A percentile compares a stretch with the other conserved stretches of the same genome.
Evolutionary conservation across 2,888 invertebrate genomes (phyloP).

Genomic region (Nomada hirtipes): DNA sequence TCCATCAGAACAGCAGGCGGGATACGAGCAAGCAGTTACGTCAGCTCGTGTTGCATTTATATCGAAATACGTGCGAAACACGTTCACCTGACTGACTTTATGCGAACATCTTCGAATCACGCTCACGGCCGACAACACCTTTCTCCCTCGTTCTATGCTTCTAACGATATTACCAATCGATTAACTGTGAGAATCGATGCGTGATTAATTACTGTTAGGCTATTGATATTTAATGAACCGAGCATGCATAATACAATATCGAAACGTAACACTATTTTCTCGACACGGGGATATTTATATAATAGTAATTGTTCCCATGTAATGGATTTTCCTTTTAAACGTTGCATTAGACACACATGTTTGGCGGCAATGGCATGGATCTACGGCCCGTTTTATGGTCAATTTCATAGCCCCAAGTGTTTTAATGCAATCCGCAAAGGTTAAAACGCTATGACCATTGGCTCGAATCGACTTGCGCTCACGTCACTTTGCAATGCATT

Average conservation of each 20-base stretch:
- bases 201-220: slow-evolving; percentile 34
- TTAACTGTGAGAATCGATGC: slow-evolving; percentile 32
- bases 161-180: slow-evolving; percentile 34
- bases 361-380: not conserved
- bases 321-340: slow-evolving; percentile 19
- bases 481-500: not conserved
- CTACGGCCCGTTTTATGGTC: not conserved
- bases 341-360: slow-evolving; percentile 1
- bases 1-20: not conserved
- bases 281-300: slow-evolving; percentile 2
- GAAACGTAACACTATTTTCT: slow-evolving; percentile 39
- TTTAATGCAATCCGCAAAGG: not conserved
- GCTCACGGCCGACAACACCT: slow-evolving; percentile 16
- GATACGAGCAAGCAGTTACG: slow-evolving; percentile 12
- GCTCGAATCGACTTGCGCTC: not conserved
- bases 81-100: not conserved
- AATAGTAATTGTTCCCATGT: slow-evolving; percentile 34
- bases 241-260: slow-evolving; percentile 25
- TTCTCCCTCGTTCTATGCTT: slow-evolving; percentile 14
- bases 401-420: not conserved
- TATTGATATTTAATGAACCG: slow-evolving; percentile 46
- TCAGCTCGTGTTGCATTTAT: not conserved
- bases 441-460: slow-evolving; percentile 11
- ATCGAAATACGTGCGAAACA: not conserved
- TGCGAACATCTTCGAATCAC: slow-evolving; percentile 24